Evolutionary conservation across 1,140 invertebrate species (phyloP), one percentile per base, ranked within the genome.

Genomic region (Melitaea cinxia): DNA sequence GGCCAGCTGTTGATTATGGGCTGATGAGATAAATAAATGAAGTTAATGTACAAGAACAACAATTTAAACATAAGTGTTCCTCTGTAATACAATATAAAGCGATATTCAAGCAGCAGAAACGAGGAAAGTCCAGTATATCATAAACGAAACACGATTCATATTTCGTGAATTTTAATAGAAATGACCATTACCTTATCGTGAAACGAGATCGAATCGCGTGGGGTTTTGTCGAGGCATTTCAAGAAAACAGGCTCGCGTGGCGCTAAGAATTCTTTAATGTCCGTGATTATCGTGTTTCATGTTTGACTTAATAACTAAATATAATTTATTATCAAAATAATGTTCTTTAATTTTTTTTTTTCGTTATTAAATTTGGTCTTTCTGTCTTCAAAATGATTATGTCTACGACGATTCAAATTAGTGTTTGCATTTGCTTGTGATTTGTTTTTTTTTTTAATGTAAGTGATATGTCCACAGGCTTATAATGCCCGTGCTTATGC

Each of bases 151-250:
- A 62, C 26, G 12, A 12, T 17, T 47, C 15, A 28, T 58, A 53
- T 65, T 59, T 58, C 17, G 49, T 33, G 49, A 59, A 42, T 59
- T 59, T 59, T 65, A 53, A 59, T 65, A 59, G 19, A 65, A 65
- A 59, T 54, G 64, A 56, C 64, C 64, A 65, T 54, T 59, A 54
- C 6, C 33, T 58, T 54, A 65, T 65, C 64, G 33, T 21, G 12
- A 21, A 2, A 12, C 24, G 24, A 53, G 39, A 65, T 65, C 64
- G 33, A 24, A 26, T 65, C 55, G 64, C 64, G 64, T 65, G 64
- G 64, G 52, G 37, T 35, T 28, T 17, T 45, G 14, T 63, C 33
- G 23, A 21, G 45, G 15, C 33, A 30, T 57, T 63, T 52, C 39
- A 30, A 57, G 61, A 42, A 64, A 63, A 64, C 52, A 28, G 17